Evolutionary conservation across 2,888 invertebrate genomes (phyloP).

Genomic region (Carabus problematicus): DNA sequence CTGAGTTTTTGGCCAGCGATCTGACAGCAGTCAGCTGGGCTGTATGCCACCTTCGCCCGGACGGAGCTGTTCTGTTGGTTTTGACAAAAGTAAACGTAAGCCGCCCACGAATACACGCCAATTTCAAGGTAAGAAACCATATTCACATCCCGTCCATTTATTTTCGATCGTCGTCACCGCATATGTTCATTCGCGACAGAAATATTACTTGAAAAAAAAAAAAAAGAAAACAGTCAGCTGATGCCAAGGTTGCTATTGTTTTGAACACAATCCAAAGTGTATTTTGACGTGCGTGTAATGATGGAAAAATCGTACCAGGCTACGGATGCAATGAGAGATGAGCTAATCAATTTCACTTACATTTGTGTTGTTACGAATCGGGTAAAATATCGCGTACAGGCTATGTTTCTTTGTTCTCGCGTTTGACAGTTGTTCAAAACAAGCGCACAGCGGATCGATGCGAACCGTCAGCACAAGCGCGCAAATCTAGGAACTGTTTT

Average conservation of each 20-base stretch:
- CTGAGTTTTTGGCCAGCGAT: constrained; percentile 44
- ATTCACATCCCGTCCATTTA: constrained; percentile 19
- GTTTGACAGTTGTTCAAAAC: constrained; percentile 48
- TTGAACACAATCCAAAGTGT: constrained; percentile 2
- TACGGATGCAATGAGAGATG: background rate
- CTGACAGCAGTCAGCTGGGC: constrained; percentile 51
- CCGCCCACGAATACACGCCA: constrained; percentile 31
- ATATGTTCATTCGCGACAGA: background rate
- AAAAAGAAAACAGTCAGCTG: constrained; percentile 45
- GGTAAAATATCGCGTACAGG: constrained; percentile 18
- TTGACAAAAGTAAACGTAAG: constrained; percentile 7
- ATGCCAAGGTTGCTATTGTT: constrained; percentile 35
- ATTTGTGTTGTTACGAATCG: constrained; percentile 16
- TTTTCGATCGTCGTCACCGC: background rate
- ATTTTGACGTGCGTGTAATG: background rate
- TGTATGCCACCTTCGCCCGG: constrained; percentile 38
- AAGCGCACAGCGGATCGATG: constrained; percentile 55
- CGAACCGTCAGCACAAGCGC: constrained; percentile 35
- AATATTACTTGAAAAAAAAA: background rate
- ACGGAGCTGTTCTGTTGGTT: constrained; percentile 25
- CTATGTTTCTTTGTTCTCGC: constrained; percentile 48
- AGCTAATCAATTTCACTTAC: constrained; percentile 21
- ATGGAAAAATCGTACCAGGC: no score
- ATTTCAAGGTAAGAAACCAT: constrained; percentile 32
- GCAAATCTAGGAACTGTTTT: constrained; percentile 25